Evolutionary conservation across 2,113 vertebrate species (phyloP), one percentile per base, ranked within the genome.

Genomic region (Gorsachius goisagi): DNA sequence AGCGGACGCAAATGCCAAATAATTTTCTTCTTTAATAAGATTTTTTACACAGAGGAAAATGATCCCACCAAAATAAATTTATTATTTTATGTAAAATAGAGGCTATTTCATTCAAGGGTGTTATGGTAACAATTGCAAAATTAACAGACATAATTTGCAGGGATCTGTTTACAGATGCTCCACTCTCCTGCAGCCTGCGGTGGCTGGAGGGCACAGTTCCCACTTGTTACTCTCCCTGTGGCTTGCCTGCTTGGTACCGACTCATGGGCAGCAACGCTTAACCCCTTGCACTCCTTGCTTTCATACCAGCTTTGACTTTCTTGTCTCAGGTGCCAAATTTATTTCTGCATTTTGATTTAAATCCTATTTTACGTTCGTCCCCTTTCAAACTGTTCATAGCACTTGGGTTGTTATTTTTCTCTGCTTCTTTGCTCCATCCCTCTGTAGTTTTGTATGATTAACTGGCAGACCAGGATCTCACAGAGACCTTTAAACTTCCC

Each of bases 141-240:
- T 24, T 20, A 71, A 49, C 26, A 59, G 39, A 28, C 8, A 7
- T 44, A 14, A 67, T 35, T 56, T 72, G 28, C 58, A 90, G 53
- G 24, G 52, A 16, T 28, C 49, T 39, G 9, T 44, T 33, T 56
- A 39, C 21, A 58, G 55, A 33, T 85, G 69, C 33, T 73, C 13
- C 12, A 7, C 28, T 44, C 21, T 3, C 23, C 6, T 9, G 81
- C 72, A 53, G 44, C 0, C 0, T 39, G 55, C 26, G 6, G 50
- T 41, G 81, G 32, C 47, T 41, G 33, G 32, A 90, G 50, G 14
- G 15, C 7, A 1, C 15, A 17, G 10, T 37, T 37, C n/a, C 23
- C 10, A 11, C 23, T 60, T 60, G n/a, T 60, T 60, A 11, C 58
- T 24, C n/a, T 60, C 22, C 15, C 58, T 16, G n/a, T 59, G 58